Evolutionary conservation across 1,140 invertebrate genomes (phyloP), one percentile per base, ranked within the genome.

Genomic region (Planococcus citri): DNA sequence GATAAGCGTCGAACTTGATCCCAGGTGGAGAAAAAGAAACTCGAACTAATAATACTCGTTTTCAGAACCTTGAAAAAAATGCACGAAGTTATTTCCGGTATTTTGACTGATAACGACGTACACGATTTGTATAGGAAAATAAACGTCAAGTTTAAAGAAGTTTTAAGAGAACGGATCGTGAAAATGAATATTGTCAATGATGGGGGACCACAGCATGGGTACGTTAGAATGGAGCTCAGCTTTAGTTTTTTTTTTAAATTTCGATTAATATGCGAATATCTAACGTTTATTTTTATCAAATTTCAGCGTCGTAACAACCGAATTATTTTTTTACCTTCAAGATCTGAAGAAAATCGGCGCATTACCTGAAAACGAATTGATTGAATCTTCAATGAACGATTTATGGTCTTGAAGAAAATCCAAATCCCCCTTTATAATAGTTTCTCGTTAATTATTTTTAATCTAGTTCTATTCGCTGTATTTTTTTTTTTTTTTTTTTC

Each of bases 181-280:
- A 88, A 87, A 78, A 87, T 95, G 80, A 92, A 93, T 77, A 92
- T 98, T 72, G 86, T 88, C 24, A 95, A 94, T 74, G 93, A 98
- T 80, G 95, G 94, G 57, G 94, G 94, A 33, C 94, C 95, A 0
- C 91, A 96, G 76, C 94, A 98, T 78, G 95, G 94, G 85, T 87
- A 78, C 80, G 78, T 72, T 6, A 27, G 17, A 64, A 64, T 58
- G 17, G 17, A n/a, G n/a, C n/a, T n/a, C n/a, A n/a, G n/a, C n/a
- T n/a, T n/a, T 41, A 9, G n/a, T 58, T 4, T 8, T 58, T 58
- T 58, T 22, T 6, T 3, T 20, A 58, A 58, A n/a, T 58, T n/a
- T 8, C 6, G 21, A 20, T 8, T 20, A 64, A 14, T 64, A 25
- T 9, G 22, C 22, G 60, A 51, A 10, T 41, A 10, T 64, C 1